Conservation (phyloP, 2,113 vertebrate genomes). For the Erythrocercus mccallii region DNA sequence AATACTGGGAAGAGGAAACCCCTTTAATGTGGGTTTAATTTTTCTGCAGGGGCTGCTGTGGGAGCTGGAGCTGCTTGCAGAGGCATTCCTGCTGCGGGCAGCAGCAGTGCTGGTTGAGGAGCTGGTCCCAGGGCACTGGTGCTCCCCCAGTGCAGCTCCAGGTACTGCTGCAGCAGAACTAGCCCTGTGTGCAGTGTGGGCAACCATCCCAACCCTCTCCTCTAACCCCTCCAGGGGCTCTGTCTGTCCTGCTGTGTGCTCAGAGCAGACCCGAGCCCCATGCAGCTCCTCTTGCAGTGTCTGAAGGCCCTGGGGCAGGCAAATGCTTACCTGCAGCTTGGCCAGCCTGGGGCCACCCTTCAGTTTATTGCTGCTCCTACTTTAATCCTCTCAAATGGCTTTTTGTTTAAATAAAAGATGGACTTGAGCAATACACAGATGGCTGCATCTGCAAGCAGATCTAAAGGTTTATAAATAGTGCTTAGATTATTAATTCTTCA, state of each 20-base stretch:
- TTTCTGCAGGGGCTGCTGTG: not conserved
- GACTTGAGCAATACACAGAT: conserved; percentile 46
- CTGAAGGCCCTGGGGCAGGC: not conserved
- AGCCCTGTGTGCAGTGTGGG: rapidly evolving
- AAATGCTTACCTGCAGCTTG: not conserved
- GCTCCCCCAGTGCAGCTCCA: rapidly evolving
- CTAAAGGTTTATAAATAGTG: conserved; percentile 44
- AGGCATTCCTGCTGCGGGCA: rapidly evolving
- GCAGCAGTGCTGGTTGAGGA: rapidly evolving
- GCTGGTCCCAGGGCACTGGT: not conserved
- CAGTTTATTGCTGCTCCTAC: not conserved
- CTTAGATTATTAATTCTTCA: conserved; percentile 61
- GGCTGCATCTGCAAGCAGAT: conserved; percentile 12
- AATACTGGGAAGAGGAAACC: not conserved
- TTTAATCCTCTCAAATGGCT: conserved; percentile 45
- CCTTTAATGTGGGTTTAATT: not conserved
- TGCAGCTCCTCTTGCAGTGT: not conserved
- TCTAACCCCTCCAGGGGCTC: not conserved
- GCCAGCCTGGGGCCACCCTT: not conserved
- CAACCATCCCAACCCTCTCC: not conserved
- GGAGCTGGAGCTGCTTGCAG: not conserved
- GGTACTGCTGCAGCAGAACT: rapidly evolving
- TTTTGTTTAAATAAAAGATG: conserved; percentile 54
- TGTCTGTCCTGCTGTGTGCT: not conserved
- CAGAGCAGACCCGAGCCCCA: not conserved